Base-by-base conservation (phyloP, 2,797 vertebrate genomes). In the Parambassis ranga region DNA sequence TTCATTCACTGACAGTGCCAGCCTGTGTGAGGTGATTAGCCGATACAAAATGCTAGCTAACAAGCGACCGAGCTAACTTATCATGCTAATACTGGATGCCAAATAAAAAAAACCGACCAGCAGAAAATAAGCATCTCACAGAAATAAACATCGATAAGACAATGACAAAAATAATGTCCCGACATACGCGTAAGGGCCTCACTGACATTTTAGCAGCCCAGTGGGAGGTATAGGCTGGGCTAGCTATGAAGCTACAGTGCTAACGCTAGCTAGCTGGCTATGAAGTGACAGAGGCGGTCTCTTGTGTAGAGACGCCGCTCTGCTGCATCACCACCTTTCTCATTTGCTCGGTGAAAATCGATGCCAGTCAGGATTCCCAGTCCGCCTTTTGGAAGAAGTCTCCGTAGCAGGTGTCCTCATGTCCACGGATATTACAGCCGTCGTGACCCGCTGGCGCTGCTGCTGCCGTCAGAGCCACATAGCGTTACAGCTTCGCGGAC, bases 281-380 rank as follows among this genome's bases (percentile, higher is more conserved):
- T 30, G 36, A 32, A 58, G 48, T 44, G 76, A 77, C 74, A 65
- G 86, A 77, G 48, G 61, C 64, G 30, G 64, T 68, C 71, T 66
- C 53, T 35, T 28, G 36, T 56, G 43, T 19, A 13, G 58, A 49
- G 42, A n/a, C n/a, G 72, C 59, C 53, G 59, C 67, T 28, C 33
- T 61, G 83, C 87, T 69, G 89, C 87, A 89, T 90, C 90, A 81
- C 83, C 84, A 58, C 87, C 82, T 82, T 81, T 81, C 71, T 84
- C 73, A 60, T 60, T 66, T 47, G 71, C 74, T 76, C 67, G 71
- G 67, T 44, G 83, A 86, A 77, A 80, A 79, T 65, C 74, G 77
- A 27, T 41, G 72, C 63, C 77, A 42, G 66, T 43, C 71, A 16
- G 52, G 69, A 20, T 60, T 75, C 75, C 81, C 56, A 70, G 33